Percentiles rank a stretch among this genome's conserved stretches.
These are phyloP conservation scores for Drosophila atripex DNA, from an alignment of 2,888 invertebrate genomes.

Conservation along the genomic window DNA sequence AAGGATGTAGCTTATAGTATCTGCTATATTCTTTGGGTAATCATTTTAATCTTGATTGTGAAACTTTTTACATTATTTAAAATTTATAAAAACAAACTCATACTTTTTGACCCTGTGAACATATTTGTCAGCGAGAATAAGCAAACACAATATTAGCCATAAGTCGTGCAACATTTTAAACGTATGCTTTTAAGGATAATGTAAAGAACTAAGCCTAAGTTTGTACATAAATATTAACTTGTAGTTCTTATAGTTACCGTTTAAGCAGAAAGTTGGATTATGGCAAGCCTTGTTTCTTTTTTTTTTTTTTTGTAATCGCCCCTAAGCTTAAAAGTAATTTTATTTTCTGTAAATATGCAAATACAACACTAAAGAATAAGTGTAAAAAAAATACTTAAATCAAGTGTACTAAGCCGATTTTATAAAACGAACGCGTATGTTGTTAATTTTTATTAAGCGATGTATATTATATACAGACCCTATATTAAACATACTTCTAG, in stretches of 20 bases:
- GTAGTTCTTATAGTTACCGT: conserved; percentile 13
- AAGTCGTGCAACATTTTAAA: conserved; percentile 10
- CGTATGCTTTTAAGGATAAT: conserved; percentile 6
- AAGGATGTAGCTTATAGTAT: conserved; percentile 1
- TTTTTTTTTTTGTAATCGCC: too few relatives aligned
- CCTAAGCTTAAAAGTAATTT: conserved; percentile 8
- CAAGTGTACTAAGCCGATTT: conserved; percentile 58
- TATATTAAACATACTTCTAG: conserved; percentile 19
- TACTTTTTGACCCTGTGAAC: conserved; percentile 35
- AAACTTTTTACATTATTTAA: not conserved
- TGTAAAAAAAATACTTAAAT: conserved; percentile 44
- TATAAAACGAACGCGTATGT: conserved; percentile 51
- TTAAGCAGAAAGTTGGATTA: conserved; percentile 10
- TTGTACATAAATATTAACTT: conserved; percentile 16
- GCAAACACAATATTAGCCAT: not conserved
- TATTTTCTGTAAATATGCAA: conserved; percentile 40
- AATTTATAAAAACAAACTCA: not conserved
- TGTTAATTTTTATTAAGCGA: conserved; percentile 44
- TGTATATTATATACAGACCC: conserved; percentile 30
- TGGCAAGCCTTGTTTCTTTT: conserved; percentile 3
- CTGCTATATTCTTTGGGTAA: not conserved
- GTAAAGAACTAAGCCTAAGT: not conserved
- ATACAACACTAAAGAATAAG: conserved; percentile 19
- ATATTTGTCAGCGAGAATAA: conserved; percentile 5
- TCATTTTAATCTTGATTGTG: conserved; percentile 6